Evolutionary conservation across 1,140 invertebrate species (phyloP).

Genomic region (Heliconius hewitsoni): DNA sequence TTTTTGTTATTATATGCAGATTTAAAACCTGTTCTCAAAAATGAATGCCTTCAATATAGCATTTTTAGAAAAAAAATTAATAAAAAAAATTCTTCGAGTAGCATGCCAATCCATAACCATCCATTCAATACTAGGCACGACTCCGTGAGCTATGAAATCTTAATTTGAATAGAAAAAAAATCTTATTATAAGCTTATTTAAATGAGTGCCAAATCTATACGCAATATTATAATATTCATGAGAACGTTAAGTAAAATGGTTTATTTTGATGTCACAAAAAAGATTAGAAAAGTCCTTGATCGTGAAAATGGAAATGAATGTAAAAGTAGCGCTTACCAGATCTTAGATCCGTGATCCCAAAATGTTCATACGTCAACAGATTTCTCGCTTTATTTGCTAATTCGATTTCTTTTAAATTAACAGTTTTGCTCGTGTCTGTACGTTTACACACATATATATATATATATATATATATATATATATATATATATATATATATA

Average conservation of each 20-base stretch:
- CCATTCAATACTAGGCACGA: no score
- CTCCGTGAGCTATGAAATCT: not conserved
- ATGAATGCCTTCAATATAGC: no score
- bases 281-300: conserved; percentile 7
- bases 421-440: no score
- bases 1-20: no score
- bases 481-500: no score
- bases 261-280: conserved; percentile 8
- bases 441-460: no score
- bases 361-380: conserved; percentile 8
- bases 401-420: not conserved
- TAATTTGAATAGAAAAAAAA: not conserved
- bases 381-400: not conserved
- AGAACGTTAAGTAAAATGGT: conserved; percentile 10
- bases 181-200: not conserved
- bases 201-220: not conserved
- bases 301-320: conserved; percentile 9
- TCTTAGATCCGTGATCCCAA: not conserved
- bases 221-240: conserved; percentile 5
- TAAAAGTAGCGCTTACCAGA: conserved; percentile 3
- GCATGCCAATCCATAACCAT: no score
- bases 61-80: no score
- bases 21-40: no score
- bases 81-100: no score
- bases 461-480: no score